Evolutionary conservation across 2,888 invertebrate genomes (phyloP), one percentile per base, ranked within the genome.

Genomic region (Leptogaster cylindrica): DNA sequence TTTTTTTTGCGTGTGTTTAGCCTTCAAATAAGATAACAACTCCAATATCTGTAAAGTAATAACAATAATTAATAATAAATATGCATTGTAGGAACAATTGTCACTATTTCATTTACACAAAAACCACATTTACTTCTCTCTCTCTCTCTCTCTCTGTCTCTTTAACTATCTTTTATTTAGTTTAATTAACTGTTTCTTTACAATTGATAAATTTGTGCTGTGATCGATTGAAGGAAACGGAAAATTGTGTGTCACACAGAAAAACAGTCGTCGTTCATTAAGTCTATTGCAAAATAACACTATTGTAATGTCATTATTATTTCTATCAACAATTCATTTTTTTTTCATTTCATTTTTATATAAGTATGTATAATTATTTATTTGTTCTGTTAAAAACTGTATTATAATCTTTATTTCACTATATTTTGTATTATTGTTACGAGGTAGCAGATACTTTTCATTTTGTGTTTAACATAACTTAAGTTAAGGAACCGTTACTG

Each of bases 401-500:
- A 48, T 44, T 61, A 61, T 61, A 61, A 44, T 44, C 41, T 61
- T 61, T 61, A 44, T 61, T 61, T 61, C 18, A 61, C 61, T 61
- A 61, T 61, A 61, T 61, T 61, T 61, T 61, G 61, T 61, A 61
- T 61, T 61, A 61, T 61, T 61, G 61, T 61, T 61, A 61, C 61
- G 61, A 61, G 61, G 61, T 61, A 61, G 61, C 28, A 61, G 44
- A 61, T 61, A 61, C 27, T 25, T 44, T 25, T 61, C 27, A 61
- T 28, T 61, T 61, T 61, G 41, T 61, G 44, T 61, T 41, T 41
- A 61, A 61, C 44, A 44, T 61, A 61, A 61, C 44, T 44, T 61
- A 58, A 39, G 23, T 41, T 58, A 44, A 61, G 61, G 61, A 61
- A 61, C 61, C 61, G 44, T 61, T 33, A 18, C 41, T 44, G 41